Evolutionary conservation across 1,140 invertebrate species (phyloP).

Genomic region (Megalopta genalis): DNA sequence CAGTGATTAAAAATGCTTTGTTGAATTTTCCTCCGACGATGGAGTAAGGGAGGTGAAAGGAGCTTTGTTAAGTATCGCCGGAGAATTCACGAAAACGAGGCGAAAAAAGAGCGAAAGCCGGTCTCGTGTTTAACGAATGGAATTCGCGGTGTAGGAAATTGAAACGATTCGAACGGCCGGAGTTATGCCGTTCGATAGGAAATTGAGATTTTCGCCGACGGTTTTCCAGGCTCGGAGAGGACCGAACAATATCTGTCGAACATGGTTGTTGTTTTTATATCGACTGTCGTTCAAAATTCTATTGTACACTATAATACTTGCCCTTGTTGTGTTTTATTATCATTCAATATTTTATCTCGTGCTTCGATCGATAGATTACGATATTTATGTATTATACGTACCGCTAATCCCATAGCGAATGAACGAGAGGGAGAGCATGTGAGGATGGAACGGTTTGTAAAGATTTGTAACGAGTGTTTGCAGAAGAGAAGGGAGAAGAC

Average conservation of each 20-base stretch:
- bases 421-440: background rate
- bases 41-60: too few species aligned
- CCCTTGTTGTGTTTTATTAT: conserved; percentile 75
- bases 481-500: too few species aligned
- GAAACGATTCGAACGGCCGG: too few species aligned
- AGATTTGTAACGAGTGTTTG: background rate
- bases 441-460: background rate
- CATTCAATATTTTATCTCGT: conserved; percentile 74
- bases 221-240: background rate
- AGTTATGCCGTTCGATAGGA: too few species aligned
- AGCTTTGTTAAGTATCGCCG: too few species aligned
- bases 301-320: conserved; percentile 63
- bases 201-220: background rate
- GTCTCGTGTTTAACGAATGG: too few species aligned
- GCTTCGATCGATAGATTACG: conserved; percentile 67
- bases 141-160: too few species aligned
- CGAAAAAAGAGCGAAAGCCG: too few species aligned
- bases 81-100: too few species aligned
- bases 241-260: conserved; percentile 54
- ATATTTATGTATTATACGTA: conserved; percentile 68
- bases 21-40: too few species aligned
- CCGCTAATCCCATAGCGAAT: conserved; percentile 44
- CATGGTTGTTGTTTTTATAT: conserved; percentile 71
- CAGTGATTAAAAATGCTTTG: too few species aligned
- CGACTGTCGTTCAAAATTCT: conserved; percentile 63